phyloP scores from a whole-genome alignment of 2,888 invertebrate genomes.

The Rotaria sp. region DNA sequence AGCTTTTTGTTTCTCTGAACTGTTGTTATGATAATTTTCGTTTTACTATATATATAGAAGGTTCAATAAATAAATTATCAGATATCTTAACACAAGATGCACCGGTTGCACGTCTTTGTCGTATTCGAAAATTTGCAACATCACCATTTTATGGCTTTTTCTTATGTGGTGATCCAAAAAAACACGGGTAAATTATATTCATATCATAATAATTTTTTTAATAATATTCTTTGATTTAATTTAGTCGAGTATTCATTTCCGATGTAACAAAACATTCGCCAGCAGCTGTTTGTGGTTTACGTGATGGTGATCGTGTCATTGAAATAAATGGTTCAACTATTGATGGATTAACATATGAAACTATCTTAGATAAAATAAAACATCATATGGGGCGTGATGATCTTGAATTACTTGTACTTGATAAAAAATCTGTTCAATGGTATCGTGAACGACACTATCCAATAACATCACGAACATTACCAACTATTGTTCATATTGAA shows the following conservation, averaged over 20 bases:
- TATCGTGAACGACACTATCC: constrained; percentile 35
- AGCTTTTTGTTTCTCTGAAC: no score
- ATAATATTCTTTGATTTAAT: not conserved
- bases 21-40: no score
- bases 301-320: constrained; percentile 37
- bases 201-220: not conserved
- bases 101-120: constrained; percentile 39
- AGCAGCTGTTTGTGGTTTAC: constrained; percentile 36
- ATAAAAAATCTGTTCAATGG: constrained; percentile 36
- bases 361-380: constrained; percentile 30
- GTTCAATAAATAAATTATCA: constrained; percentile 2
- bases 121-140: constrained; percentile 31
- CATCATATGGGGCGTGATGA: constrained; percentile 36
- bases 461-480: constrained; percentile 35
- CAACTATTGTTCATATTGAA: constrained; percentile 40
- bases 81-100: constrained; percentile 30
- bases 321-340: constrained; percentile 36
- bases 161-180: constrained; percentile 28
- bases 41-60: not conserved
- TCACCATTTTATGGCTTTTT: constrained; percentile 17
- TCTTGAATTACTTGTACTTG: constrained; percentile 36
- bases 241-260: not conserved
- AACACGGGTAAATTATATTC: not conserved
- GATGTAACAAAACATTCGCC: constrained; percentile 34
- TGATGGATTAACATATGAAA: constrained; percentile 31